Percentiles rank a stretch among this genome's conserved stretches.
phyloP scores from a whole-genome alignment of 2,113 vertebrate genomes.

The Corythaixoides concolor region DNA sequence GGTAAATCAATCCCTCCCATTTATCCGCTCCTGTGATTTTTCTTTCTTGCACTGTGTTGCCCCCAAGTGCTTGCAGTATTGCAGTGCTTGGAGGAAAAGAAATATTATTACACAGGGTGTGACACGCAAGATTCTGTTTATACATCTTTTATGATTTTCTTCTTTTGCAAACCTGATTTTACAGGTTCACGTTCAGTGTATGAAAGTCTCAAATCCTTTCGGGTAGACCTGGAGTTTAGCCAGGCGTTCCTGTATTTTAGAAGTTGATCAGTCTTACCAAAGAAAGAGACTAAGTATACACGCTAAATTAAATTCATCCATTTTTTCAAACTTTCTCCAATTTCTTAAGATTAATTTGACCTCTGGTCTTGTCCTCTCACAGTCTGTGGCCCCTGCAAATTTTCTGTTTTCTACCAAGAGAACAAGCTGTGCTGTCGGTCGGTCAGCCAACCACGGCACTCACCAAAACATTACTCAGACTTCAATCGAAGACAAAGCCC shows the following conservation, averaged over 20 bases:
- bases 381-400: not conserved
- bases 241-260: not conserved
- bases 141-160: not conserved
- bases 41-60: not conserved
- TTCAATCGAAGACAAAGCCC: not conserved
- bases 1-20: not conserved
- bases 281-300: not conserved
- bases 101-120: not conserved
- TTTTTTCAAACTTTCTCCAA: not conserved
- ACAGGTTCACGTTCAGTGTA: not conserved
- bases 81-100: not conserved
- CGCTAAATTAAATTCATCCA: not conserved
- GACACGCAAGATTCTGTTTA: not conserved
- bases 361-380: not conserved
- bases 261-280: not conserved
- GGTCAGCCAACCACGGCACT: not conserved
- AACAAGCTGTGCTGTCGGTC: not conserved
- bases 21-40: not conserved
- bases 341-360: not conserved
- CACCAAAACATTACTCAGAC: not conserved
- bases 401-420: not conserved
- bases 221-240: not conserved
- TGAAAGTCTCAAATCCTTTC: not conserved
- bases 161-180: not conserved
- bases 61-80: not conserved